These are phyloP conservation scores for Philotrypesis tridentata DNA, from an alignment of 1,140 invertebrate species.

Conservation along the genomic window DNA sequence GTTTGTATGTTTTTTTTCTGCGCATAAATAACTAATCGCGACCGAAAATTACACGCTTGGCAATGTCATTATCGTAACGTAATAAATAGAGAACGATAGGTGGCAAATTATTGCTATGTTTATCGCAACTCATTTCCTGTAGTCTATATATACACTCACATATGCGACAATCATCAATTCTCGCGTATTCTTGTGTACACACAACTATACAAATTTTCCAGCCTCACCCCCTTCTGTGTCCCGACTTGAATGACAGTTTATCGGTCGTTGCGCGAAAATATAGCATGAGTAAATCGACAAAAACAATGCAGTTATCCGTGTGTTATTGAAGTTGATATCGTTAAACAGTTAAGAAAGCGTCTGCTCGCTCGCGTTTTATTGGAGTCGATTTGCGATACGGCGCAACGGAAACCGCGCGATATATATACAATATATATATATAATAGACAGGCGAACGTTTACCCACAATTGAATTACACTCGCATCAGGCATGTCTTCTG, in stretches of 20 bases:
- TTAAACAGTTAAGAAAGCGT: slow-evolving; percentile 25
- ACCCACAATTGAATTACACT: slow-evolving; percentile 16
- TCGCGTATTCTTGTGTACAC: neutral
- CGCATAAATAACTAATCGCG: too few species aligned
- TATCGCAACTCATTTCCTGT: too few species aligned
- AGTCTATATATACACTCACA: too few species aligned
- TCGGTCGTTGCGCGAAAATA: neutral
- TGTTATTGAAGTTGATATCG: slow-evolving; percentile 11
- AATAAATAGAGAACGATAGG: too few species aligned
- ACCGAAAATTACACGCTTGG: too few species aligned
- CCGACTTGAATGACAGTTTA: neutral
- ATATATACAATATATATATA: neutral
- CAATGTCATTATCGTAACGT: too few species aligned
- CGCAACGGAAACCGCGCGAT: neutral
- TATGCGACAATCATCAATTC: neutral
- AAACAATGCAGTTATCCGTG: neutral
- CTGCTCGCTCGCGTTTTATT: neutral
- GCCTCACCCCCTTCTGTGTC: neutral
- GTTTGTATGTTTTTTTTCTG: too few species aligned
- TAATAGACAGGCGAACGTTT: neutral
- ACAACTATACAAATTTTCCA: neutral
- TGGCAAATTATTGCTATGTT: too few species aligned
- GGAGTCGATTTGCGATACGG: neutral
- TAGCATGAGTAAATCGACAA: neutral
- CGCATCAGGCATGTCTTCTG: neutral